A percentile compares a stretch with the other conserved stretches of the same genome.
Evolutionary conservation across 1,140 invertebrate genomes (phyloP).

Genomic region (Capitella teleta): DNA sequence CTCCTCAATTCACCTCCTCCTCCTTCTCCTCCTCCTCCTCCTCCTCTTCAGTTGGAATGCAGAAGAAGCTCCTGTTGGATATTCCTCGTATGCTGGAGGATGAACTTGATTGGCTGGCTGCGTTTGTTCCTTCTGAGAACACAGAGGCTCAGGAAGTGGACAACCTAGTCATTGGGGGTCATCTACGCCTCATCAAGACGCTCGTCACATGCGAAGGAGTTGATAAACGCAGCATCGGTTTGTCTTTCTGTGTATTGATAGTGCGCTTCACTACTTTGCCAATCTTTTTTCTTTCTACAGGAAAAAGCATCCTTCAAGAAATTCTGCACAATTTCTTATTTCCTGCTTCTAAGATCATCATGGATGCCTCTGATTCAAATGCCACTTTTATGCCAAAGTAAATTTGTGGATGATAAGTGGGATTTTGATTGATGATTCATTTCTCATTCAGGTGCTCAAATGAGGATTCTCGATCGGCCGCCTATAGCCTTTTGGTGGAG

Average conservation of each 20-base stretch:
- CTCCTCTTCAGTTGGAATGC: too few species aligned
- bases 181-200: slow-evolving; percentile 42
- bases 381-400: background rate
- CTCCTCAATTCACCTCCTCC: too few species aligned
- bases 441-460: slow-evolving; percentile 34
- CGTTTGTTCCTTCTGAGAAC: slow-evolving; percentile 41
- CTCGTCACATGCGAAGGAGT: slow-evolving; percentile 45
- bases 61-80: slow-evolving; percentile 34
- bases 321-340: slow-evolving; percentile 46
- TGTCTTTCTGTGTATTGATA: slow-evolving; percentile 9
- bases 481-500: slow-evolving; percentile 45
- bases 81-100: slow-evolving; percentile 43
- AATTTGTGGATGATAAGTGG: background rate
- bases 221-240: slow-evolving; percentile 36
- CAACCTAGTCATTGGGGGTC: slow-evolving; percentile 44
- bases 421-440: background rate
- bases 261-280: background rate
- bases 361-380: slow-evolving; percentile 17
- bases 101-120: slow-evolving; percentile 46
- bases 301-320: slow-evolving; percentile 38
- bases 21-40: too few species aligned
- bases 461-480: slow-evolving; percentile 41
- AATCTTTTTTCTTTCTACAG: slow-evolving; percentile 18
- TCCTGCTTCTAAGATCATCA: slow-evolving; percentile 45
- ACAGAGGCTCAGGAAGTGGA: slow-evolving; percentile 32